Evolutionary conservation across 2,888 invertebrate genomes (phyloP).

Genomic region (Noctua pronuba): DNA sequence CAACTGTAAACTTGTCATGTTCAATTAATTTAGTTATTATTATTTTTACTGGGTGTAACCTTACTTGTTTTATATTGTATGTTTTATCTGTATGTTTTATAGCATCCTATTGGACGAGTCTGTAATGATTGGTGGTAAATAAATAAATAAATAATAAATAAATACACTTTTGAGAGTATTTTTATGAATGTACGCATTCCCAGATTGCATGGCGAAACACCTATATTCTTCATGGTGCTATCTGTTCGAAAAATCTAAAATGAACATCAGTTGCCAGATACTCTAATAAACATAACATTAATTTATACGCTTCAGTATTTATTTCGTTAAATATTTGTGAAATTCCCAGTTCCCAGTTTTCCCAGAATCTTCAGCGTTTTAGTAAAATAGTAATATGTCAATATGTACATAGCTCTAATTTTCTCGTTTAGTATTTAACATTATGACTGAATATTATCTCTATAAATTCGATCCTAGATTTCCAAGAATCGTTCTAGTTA

Average conservation of each 20-base stretch:
- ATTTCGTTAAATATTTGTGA: neutral
- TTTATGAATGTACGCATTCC: neutral
- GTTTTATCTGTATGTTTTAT: too few relatives aligned
- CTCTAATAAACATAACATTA: neutral
- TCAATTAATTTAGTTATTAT: too few relatives aligned
- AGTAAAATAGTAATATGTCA: neutral
- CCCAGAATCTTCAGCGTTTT: rapidly evolving
- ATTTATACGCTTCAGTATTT: neutral
- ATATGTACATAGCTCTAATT: neutral
- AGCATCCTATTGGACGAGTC: too few relatives aligned
- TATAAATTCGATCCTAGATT: neutral
- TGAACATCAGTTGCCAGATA: neutral
- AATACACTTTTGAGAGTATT: neutral
- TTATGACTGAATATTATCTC: neutral
- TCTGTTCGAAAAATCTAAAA: neutral
- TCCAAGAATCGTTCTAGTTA: neutral
- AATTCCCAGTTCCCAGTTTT: neutral
- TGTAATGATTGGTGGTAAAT: too few relatives aligned
- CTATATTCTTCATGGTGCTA: neutral
- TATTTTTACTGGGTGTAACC: too few relatives aligned
- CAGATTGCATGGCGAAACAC: neutral
- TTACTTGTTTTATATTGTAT: too few relatives aligned
- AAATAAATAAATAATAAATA: too few relatives aligned
- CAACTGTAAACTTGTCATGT: too few relatives aligned
- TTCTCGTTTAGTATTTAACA: neutral